These are phyloP conservation scores for Arge pagana DNA, from an alignment of 2,888 invertebrate genomes.

Conservation along the genomic window DNA sequence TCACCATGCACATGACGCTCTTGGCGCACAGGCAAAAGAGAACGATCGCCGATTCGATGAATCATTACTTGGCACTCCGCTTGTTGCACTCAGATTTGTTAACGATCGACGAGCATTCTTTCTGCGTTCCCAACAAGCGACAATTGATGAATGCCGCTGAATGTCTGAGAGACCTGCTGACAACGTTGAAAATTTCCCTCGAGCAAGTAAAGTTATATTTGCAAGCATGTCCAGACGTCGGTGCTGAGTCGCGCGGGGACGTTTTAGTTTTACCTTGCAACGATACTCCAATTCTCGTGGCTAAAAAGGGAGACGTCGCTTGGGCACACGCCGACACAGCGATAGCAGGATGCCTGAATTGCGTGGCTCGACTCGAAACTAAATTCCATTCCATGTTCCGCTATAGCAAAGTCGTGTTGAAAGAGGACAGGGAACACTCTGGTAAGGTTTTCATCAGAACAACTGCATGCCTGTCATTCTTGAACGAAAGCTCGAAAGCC, in stretches of 20 bases:
- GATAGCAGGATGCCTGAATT: slow-evolving; percentile 35
- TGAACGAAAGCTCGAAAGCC: slow-evolving; percentile 34
- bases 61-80: slow-evolving; percentile 38
- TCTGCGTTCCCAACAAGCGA: slow-evolving; percentile 48
- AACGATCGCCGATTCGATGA: slow-evolving; percentile 63
- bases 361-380: slow-evolving; percentile 31
- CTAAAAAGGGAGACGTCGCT: slow-evolving; percentile 39
- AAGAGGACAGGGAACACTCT: background rate
- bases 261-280: slow-evolving; percentile 37
- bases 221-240: slow-evolving; percentile 63
- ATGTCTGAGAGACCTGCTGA: slow-evolving; percentile 60
- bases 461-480: slow-evolving; percentile 37
- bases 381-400: slow-evolving; percentile 30
- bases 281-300: slow-evolving; percentile 38
- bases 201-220: slow-evolving; percentile 73
- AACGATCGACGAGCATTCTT: slow-evolving; percentile 50
- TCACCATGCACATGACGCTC: slow-evolving; percentile 76
- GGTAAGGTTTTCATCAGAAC: slow-evolving; percentile 33
- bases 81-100: slow-evolving; percentile 41
- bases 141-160: slow-evolving; percentile 55
- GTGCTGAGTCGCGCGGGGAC: slow-evolving; percentile 34
- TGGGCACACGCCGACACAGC: slow-evolving; percentile 40
- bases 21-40: slow-evolving; percentile 70
- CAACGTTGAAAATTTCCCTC: slow-evolving; percentile 62
- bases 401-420: slow-evolving; percentile 13